phyloP scores from a whole-genome alignment of 2,888 invertebrate species.

The Acanthosoma haemorrhoidale region DNA sequence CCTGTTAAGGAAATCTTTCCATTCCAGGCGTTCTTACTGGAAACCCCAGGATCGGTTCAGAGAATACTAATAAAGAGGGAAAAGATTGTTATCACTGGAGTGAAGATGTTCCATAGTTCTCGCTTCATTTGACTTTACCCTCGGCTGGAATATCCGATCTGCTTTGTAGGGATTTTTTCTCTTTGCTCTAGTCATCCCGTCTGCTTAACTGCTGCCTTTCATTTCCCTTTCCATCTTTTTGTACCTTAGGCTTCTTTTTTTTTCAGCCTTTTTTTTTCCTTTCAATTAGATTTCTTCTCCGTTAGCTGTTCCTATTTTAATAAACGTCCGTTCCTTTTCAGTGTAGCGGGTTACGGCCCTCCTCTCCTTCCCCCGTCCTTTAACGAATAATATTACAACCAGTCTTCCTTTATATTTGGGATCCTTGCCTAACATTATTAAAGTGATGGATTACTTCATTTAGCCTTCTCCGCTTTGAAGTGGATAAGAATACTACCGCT shows the following conservation, averaged over 20 bases:
- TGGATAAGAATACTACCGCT: no score
- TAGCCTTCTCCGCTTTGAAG: no score
- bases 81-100: no score
- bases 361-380: conserved; percentile 11
- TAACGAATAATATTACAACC: not conserved
- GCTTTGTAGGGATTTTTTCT: not conserved
- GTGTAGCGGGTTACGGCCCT: not conserved
- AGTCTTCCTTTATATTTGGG: not conserved
- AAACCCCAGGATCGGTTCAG: no score
- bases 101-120: not conserved
- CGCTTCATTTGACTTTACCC: not conserved
- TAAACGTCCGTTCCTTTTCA: not conserved
- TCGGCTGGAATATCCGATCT: not conserved
- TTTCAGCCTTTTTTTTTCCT: not conserved
- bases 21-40: no score
- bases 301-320: conserved; percentile 1
- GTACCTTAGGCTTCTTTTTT: conserved; percentile 3
- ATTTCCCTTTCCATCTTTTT: conserved; percentile 25
- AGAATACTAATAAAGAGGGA: no score
- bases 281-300: conserved; percentile 16
- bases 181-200: no score
- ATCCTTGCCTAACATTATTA: no score
- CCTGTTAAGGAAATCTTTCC: no score
- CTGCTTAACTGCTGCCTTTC: not conserved
- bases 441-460: no score